phyloP scores from a whole-genome alignment of 1,140 invertebrate genomes.

The Dendrolimus kikuchii region DNA sequence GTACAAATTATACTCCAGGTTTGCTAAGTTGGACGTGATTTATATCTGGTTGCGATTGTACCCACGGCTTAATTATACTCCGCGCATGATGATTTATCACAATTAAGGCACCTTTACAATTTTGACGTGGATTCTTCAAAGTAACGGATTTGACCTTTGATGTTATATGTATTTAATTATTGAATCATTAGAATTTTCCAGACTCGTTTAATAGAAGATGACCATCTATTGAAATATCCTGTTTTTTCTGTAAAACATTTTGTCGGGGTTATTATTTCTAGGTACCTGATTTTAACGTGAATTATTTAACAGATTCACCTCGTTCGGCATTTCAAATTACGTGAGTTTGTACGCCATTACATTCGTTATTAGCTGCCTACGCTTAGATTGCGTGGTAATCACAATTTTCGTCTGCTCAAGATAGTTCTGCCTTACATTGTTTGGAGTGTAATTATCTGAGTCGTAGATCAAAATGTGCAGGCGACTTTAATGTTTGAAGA shows the following conservation, averaged over 20 bases:
- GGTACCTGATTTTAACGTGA: too few species aligned
- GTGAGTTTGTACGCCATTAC: constrained; percentile 26
- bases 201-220: constrained; percentile 1
- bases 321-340: too few species aligned
- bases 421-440: constrained; percentile 44
- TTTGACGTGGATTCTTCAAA: constrained; percentile 22
- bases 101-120: constrained; percentile 37
- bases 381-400: constrained; percentile 44
- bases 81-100: constrained; percentile 44
- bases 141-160: constrained; percentile 26
- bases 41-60: constrained; percentile 24
- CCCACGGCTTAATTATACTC: constrained; percentile 31
- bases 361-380: constrained; percentile 44
- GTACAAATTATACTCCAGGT: constrained; percentile 34
- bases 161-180: constrained; percentile 7
- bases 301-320: constrained; percentile 4
- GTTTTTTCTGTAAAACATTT: too few species aligned
- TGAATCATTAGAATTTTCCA: neutral
- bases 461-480: constrained; percentile 9
- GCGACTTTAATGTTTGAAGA: neutral
- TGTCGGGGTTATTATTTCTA: too few species aligned
- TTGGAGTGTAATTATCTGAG: constrained; percentile 47
- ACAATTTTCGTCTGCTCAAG: constrained; percentile 52
- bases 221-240: neutral
- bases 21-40: constrained; percentile 41